These are phyloP conservation scores for Reticulitermes lucifugus DNA, from an alignment of 2,888 invertebrate genomes.

Conservation along the genomic window DNA sequence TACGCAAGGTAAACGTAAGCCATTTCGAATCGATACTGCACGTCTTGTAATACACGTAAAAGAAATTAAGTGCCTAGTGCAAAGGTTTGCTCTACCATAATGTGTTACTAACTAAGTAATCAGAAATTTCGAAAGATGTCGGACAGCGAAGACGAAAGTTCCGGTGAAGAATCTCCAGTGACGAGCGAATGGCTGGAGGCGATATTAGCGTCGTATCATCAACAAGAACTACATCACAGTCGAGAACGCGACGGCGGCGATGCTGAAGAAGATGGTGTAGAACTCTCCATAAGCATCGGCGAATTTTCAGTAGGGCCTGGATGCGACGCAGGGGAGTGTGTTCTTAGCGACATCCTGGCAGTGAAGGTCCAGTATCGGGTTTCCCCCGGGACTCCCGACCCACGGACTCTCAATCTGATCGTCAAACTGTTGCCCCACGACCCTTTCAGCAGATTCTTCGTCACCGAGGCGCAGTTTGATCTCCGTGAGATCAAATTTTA, in stretches of 20 bases:
- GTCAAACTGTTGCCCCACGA: conserved; percentile 83
- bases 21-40: too few species aligned
- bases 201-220: conserved; percentile 66
- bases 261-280: neutral
- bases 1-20: too few species aligned
- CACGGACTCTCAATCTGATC: conserved; percentile 67
- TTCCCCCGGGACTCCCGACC: conserved; percentile 55
- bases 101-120: neutral
- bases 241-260: neutral
- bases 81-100: too few species aligned
- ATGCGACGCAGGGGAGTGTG: conserved; percentile 76
- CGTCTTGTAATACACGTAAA: too few species aligned
- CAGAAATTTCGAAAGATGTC: conserved; percentile 62
- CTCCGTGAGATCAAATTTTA: conserved; percentile 85
- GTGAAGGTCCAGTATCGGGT: conserved; percentile 76
- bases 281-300: conserved; percentile 60
- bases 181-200: conserved; percentile 70
- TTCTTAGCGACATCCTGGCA: conserved; percentile 82
- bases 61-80: too few species aligned
- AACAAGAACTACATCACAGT: conserved; percentile 21
- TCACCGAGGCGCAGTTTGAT: conserved; percentile 86
- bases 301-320: conserved; percentile 70
- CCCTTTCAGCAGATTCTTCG: conserved; percentile 82
- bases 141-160: conserved; percentile 67
- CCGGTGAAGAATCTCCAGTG: conserved; percentile 67